Percentiles rank a stretch among this genome's conserved stretches.
phyloP scores from a whole-genome alignment of 2,888 invertebrate genomes.

The Drosophila macrospina region DNA sequence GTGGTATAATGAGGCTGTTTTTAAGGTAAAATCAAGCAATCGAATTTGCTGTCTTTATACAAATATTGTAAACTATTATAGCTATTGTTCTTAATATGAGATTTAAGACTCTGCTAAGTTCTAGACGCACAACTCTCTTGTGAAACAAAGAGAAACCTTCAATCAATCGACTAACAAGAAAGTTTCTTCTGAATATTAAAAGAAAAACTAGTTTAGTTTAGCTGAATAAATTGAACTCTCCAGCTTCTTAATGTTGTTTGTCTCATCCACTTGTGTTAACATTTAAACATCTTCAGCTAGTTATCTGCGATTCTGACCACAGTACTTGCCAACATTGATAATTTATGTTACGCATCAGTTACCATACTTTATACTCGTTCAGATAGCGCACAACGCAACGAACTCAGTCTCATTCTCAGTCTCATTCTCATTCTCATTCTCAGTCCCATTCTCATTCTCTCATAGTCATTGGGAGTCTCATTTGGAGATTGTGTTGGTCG shows the following conservation, averaged over 20 bases:
- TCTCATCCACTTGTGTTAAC: too few species aligned
- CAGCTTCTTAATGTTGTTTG: too few species aligned
- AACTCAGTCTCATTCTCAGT: conserved; percentile 32
- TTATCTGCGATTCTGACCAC: conserved; percentile 32
- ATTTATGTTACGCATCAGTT: conserved; percentile 78
- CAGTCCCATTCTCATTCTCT: conserved; percentile 31
- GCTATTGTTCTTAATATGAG: too few species aligned
- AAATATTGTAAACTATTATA: too few species aligned
- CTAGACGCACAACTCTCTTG: too few species aligned
- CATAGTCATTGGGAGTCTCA: conserved; percentile 31
- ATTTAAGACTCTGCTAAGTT: too few species aligned
- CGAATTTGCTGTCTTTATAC: too few species aligned
- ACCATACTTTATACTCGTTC: conserved; percentile 72
- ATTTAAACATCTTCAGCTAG: not conserved
- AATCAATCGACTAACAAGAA: too few species aligned
- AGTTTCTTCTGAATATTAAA: too few species aligned
- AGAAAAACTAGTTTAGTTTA: too few species aligned
- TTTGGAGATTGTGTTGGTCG: conserved; percentile 61
- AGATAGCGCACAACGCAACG: conserved; percentile 63
- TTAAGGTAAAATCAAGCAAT: not conserved
- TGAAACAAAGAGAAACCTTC: too few species aligned
- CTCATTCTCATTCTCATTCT: conserved; percentile 21
- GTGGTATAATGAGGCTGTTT: conserved; percentile 3
- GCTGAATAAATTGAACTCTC: too few species aligned
- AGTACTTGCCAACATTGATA: conserved; percentile 58